Evolutionary conservation across 2,797 vertebrate genomes (phyloP).

Genomic region (Glossophaga mutica): DNA sequence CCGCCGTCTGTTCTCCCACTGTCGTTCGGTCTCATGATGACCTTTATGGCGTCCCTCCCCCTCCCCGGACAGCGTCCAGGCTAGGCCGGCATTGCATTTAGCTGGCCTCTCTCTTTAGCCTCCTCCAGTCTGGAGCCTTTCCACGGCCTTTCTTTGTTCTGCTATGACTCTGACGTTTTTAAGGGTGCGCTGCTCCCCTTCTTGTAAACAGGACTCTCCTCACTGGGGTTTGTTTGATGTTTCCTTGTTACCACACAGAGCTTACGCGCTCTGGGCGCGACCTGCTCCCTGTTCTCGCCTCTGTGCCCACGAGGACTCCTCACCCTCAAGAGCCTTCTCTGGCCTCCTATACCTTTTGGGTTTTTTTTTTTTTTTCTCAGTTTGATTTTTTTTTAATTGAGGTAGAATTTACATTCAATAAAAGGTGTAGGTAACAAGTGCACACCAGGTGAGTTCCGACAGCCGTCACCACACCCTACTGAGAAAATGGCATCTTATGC

Average conservation of each 20-base stretch:
- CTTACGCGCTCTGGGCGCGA: background rate
- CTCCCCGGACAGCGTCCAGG: background rate
- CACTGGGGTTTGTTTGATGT: background rate
- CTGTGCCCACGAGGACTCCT: background rate
- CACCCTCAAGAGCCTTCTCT: background rate
- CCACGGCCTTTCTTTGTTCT: background rate
- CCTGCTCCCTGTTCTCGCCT: background rate
- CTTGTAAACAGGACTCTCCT: background rate
- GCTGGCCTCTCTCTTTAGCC: background rate
- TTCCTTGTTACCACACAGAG: background rate
- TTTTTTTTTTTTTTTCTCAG: too few relatives aligned
- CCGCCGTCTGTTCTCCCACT: background rate
- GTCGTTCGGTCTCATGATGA: background rate
- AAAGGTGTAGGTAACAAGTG: background rate
- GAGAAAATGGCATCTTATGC: background rate
- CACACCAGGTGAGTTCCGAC: background rate
- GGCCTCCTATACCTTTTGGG: background rate
- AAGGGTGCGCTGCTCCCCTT: background rate
- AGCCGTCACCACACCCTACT: background rate
- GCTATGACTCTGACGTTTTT: background rate
- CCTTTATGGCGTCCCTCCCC: background rate
- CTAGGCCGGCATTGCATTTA: background rate
- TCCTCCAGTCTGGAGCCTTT: background rate
- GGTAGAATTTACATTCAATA: background rate
- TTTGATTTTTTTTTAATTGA: background rate